Conservation (phyloP, 2,113 vertebrate genomes). For the Echinops telfairi region DNA sequence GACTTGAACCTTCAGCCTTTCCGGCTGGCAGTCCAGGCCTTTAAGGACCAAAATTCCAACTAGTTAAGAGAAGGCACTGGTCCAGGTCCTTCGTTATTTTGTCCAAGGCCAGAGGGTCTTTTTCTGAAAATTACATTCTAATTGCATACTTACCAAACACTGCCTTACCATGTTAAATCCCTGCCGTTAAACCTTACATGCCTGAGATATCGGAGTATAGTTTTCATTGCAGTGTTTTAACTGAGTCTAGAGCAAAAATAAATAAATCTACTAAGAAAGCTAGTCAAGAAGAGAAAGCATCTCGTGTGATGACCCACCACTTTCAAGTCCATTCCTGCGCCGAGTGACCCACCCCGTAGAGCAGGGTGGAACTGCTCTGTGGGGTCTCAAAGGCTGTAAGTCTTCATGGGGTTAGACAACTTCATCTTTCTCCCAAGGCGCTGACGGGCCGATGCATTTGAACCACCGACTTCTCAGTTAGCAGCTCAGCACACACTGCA, state of each 20-base stretch:
- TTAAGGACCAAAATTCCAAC: background rate
- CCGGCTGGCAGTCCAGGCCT: background rate
- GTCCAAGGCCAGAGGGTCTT: slow-evolving; percentile 86
- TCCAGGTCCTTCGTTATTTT: slow-evolving; percentile 88
- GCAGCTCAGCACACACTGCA: no score
- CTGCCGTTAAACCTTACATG: background rate
- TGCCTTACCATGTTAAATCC: background rate
- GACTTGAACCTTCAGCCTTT: background rate
- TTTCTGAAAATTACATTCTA: slow-evolving; percentile 78
- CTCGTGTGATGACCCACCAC: background rate
- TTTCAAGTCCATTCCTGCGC: no score
- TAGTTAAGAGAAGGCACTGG: slow-evolving; percentile 59
- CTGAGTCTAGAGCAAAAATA: slow-evolving; percentile 9
- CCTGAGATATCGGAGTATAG: background rate
- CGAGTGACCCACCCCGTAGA: no score
- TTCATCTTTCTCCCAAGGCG: no score
- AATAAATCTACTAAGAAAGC: background rate
- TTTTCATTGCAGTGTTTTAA: slow-evolving; percentile 30
- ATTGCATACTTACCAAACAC: background rate
- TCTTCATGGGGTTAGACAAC: no score
- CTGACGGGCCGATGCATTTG: no score
- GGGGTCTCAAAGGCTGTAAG: no score
- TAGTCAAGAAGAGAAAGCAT: background rate
- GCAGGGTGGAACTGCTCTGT: no score
- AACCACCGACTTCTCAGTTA: no score